phyloP scores from a whole-genome alignment of 2,113 vertebrate species.

The Martes martes region DNA sequence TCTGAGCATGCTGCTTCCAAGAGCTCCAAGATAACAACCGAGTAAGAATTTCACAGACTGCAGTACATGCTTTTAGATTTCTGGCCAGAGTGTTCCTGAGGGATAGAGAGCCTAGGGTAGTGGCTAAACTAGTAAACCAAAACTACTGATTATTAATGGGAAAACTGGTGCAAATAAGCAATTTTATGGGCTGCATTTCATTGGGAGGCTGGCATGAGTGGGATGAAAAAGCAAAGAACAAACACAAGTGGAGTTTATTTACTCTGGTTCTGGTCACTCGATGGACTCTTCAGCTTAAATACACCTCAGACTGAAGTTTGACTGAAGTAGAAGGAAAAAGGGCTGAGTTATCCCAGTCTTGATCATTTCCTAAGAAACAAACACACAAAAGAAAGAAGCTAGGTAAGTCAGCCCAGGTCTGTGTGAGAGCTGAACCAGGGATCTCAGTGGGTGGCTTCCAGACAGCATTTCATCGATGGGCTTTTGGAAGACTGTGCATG shows the following conservation, averaged over 20 bases:
- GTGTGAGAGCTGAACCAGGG: neutral
- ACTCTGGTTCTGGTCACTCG: neutral
- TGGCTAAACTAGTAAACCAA: too few relatives aligned
- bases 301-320: neutral
- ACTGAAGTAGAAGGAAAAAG: neutral
- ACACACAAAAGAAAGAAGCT: neutral
- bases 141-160: neutral
- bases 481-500: neutral
- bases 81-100: neutral
- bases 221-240: neutral
- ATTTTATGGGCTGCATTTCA: neutral
- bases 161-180: neutral
- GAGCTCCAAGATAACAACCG: neutral
- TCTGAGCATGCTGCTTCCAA: neutral
- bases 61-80: neutral
- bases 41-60: neutral
- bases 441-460: neutral
- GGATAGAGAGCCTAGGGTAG: neutral
- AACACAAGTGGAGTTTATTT: neutral
- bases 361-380: neutral
- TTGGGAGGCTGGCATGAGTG: neutral
- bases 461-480: fast-evolving
- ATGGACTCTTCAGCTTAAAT: neutral
- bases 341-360: neutral
- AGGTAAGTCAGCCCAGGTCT: neutral